phyloP scores from a whole-genome alignment of 2,888 invertebrate genomes.

The Vannuccia rotundouncinata region DNA sequence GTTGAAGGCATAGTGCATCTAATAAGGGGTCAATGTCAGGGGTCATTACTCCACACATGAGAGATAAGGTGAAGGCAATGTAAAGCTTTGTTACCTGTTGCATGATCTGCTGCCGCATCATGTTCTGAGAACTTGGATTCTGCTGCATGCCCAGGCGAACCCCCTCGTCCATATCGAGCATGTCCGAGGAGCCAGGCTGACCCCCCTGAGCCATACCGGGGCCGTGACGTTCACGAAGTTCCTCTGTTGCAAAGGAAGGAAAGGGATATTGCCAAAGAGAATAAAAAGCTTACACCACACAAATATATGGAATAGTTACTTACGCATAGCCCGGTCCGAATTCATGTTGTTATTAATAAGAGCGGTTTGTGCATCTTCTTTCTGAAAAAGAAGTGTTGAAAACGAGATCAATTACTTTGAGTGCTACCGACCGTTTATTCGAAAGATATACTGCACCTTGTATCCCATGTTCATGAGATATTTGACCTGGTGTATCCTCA shows the following conservation, averaged over 20 bases:
- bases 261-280: background rate
- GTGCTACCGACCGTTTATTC: no score
- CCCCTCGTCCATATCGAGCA: background rate
- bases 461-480: no score
- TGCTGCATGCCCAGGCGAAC: background rate
- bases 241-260: background rate
- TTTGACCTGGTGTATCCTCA: no score
- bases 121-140: background rate
- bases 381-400: background rate
- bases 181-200: background rate
- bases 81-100: background rate
- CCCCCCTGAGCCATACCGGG: background rate
- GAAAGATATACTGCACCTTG: no score
- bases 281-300: background rate
- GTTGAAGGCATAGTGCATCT: background rate
- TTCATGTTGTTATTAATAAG: constrained; percentile 31
- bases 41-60: background rate
- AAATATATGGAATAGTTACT: background rate
- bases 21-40: background rate
- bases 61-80: background rate
- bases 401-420: no score
- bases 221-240: background rate
- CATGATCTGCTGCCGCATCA: constrained; percentile 23
- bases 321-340: constrained; percentile 3
- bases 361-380: constrained; percentile 29